Conservation (phyloP, 1,140 invertebrate species). For the Campoletis sonorensis region DNA sequence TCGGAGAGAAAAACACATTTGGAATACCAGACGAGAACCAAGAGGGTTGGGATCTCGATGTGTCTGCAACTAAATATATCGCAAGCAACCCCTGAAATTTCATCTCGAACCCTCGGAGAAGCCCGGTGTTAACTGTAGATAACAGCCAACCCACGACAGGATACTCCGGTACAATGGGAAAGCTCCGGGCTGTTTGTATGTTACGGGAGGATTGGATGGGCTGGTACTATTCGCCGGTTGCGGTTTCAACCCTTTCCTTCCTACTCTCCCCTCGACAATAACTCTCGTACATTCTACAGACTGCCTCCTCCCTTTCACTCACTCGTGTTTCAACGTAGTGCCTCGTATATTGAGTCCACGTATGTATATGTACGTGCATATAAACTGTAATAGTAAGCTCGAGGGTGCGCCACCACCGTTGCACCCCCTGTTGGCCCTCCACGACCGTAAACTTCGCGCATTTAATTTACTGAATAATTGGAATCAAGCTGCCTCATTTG, state of each 20-base stretch:
- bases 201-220: neutral
- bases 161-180: constrained; percentile 56
- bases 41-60: neutral
- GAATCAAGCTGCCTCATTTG: constrained; percentile 76
- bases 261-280: constrained; percentile 49
- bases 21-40: neutral
- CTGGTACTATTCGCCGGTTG: constrained; percentile 48
- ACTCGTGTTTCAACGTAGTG: neutral
- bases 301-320: constrained; percentile 31
- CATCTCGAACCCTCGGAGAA: constrained; percentile 34
- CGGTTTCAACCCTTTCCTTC: constrained; percentile 67
- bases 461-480: constrained; percentile 77
- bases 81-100: constrained; percentile 30
- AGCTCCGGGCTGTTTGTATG: constrained; percentile 21
- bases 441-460: constrained; percentile 68
- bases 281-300: constrained; percentile 42
- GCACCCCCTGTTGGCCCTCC: neutral
- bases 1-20: constrained; percentile 3
- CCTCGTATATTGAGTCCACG: neutral
- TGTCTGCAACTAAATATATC: constrained; percentile 1
- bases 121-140: constrained; percentile 67
- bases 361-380: neutral
- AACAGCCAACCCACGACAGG: constrained; percentile 54
- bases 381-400: constrained; percentile 20
- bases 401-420: constrained; percentile 14